phyloP scores from a whole-genome alignment of 2,797 vertebrate species.

The Champsocephalus esox region DNA sequence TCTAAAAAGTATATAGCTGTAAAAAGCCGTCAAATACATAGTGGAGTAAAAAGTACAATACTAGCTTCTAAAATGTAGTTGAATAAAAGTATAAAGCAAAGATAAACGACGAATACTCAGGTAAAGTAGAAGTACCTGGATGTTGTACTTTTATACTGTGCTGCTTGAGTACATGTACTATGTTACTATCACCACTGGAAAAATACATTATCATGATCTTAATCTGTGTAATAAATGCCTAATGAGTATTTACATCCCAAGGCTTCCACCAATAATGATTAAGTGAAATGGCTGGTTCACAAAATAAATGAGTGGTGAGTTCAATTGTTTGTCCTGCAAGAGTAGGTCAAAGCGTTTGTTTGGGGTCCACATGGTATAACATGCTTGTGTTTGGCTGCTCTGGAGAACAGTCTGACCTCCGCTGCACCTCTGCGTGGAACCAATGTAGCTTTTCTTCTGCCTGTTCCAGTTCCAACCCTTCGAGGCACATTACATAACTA shows the following conservation, averaged over 20 bases:
- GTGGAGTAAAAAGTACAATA: too few relatives aligned
- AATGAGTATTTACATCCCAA: slow-evolving; percentile 31
- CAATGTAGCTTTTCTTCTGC: slow-evolving; percentile 32
- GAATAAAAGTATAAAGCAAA: too few relatives aligned
- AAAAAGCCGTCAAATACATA: too few relatives aligned
- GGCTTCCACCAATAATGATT: slow-evolving; percentile 19
- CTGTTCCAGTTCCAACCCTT: slow-evolving; percentile 56
- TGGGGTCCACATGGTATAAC: slow-evolving; percentile 11
- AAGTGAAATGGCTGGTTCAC: slow-evolving; percentile 23
- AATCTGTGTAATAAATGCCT: slow-evolving; percentile 44
- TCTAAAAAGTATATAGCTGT: too few relatives aligned
- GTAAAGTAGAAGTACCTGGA: too few relatives aligned
- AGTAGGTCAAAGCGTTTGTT: slow-evolving; percentile 14
- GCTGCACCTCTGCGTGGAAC: slow-evolving; percentile 52
- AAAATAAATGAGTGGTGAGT: slow-evolving; percentile 2
- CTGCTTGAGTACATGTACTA: too few relatives aligned
- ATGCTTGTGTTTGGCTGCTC: slow-evolving; percentile 15
- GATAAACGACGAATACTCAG: too few relatives aligned
- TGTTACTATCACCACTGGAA: too few relatives aligned
- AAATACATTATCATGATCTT: slow-evolving; percentile 35
- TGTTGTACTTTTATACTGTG: too few relatives aligned
- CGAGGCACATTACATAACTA: slow-evolving; percentile 67
- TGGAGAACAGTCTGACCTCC: slow-evolving; percentile 58
- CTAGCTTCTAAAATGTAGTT: too few relatives aligned
- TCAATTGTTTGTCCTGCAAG: slow-evolving; percentile 16